Base-by-base conservation (phyloP, 2,113 vertebrate species). In the Sebastes schlegelii region DNA sequence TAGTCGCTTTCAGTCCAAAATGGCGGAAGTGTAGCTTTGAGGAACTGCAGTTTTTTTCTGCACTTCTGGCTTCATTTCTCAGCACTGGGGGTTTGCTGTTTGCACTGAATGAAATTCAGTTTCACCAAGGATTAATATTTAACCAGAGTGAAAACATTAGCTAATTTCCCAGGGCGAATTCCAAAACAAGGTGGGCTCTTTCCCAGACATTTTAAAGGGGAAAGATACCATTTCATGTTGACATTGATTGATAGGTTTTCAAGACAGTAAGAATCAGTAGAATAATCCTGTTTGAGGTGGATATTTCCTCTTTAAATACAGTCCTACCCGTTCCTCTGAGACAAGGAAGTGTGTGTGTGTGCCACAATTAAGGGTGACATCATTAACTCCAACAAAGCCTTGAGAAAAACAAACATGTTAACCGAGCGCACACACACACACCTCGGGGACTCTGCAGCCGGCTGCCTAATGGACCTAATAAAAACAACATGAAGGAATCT, bases 381-480 rank as follows among this genome's bases (percentile, higher is more conserved):
- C 90, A 91, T 93, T 90, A 93, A 66, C 73, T 61, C 71, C 83
- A 88, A 91, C 86, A 91, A 72, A 81, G 89, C 87, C 88, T 71
- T 80, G 85, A 86, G 92, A 88, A 93, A 94, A 91, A 92, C 92
- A 93, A 93, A 92, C 91, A 93, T 12, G n/a, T 82, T 74, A 90
- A 84, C 19, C 6, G 34, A 76, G 81, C 74, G 81, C 74, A 8
- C 55, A 8, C 74, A 74, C 86, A 80, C 86, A 74, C 86, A 80
- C 86, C 89, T 86, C 61, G 1, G 85, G 90, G 84, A 86, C 68
- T 45, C 21, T 67, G 8, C 34, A 79, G 58, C 55, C 57, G 13
- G 74, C 84, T 85, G 82, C 86, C 77, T 88, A 88, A 90, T 88
- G 86, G 87, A 89, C 66, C 83, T 57, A 34, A 84, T 80, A 82